phyloP scores from a whole-genome alignment of 2,888 invertebrate species.

The Brachypalpus laphriformis region DNA sequence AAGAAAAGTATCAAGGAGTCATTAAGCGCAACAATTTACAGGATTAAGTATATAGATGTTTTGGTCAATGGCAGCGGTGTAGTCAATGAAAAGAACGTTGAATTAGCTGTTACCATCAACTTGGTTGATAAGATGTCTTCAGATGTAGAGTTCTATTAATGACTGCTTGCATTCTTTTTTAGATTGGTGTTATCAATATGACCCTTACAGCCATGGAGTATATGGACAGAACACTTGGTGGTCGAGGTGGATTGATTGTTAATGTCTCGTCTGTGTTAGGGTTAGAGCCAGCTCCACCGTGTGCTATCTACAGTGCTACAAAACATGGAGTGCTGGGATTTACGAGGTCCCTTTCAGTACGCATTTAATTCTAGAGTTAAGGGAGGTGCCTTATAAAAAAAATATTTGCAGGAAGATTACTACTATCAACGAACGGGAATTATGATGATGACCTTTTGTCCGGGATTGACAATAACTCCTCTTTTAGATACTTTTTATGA shows the following conservation, averaged over 20 bases:
- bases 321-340: slow-evolving; percentile 82
- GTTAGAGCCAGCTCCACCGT: slow-evolving; percentile 75
- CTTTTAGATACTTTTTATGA: slow-evolving; percentile 26
- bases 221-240: slow-evolving; percentile 81
- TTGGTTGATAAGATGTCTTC: too few relatives aligned
- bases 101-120: slow-evolving; percentile 77
- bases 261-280: slow-evolving; percentile 81
- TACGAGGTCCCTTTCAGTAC: slow-evolving; percentile 79
- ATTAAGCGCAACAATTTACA: slow-evolving; percentile 72
- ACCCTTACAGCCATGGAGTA: slow-evolving; percentile 79
- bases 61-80: slow-evolving; percentile 78
- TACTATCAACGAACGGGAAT: slow-evolving; percentile 76
- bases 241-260: slow-evolving; percentile 81
- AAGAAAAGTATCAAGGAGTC: slow-evolving; percentile 66
- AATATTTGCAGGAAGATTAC: slow-evolving; percentile 72
- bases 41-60: slow-evolving; percentile 78
- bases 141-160: too few relatives aligned
- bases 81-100: slow-evolving; percentile 77
- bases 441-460: slow-evolving; percentile 77
- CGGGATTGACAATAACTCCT: slow-evolving; percentile 73
- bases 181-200: slow-evolving; percentile 78
- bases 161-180: too few relatives aligned
- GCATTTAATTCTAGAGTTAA: not conserved
- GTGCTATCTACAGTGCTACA: slow-evolving; percentile 81
- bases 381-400: not conserved